Evolutionary conservation across 2,113 vertebrate species (phyloP), one percentile per base, ranked within the genome.

Genomic region (Chunga burmeisteri): DNA sequence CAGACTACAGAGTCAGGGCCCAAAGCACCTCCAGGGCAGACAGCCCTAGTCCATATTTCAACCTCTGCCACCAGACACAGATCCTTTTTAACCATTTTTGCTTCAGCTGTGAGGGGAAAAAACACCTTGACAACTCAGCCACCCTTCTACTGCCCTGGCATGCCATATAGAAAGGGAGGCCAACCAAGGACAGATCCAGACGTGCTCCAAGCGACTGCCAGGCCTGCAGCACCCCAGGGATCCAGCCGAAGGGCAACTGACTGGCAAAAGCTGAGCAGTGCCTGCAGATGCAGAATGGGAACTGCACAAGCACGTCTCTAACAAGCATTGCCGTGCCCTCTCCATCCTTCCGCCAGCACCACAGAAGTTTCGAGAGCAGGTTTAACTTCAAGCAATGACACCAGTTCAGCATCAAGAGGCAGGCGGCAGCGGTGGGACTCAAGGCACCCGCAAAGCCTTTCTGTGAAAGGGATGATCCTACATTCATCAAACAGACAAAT

Each of bases 321-420:
- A 58, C 29, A 25, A 55, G 29, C 49, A 84, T 7, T 0, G 0
- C 55, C 0, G 0, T 25, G 55, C 36, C 44, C 78, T 66, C 36
- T 34, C 34, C 42, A 73, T 18, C 61, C 56, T 29, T 36, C 25
- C 70, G 22, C 32, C 58, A 30, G 62, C 40, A 68, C 20, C 34
- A 29, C 6, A 9, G 40, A 56, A 56, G 15, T 36, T 71, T 58
- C 5, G 3, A 38, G 46, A 72, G n/a, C 36, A 58, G 50, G 23
- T 49, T 73, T 22, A 30, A 7, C 36, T 52, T 29, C 0, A 1
- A 55, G 42, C 36, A 66, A 62, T 0, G 0, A 13, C 0, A 4
- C 19, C 30, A 47, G 55, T 10, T 63, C 29, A 16, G 55, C n/a
- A 40, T 46, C 38, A 42, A 53, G 34, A 66, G 18, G 65, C 59